Evolutionary conservation across 2,888 invertebrate genomes (phyloP), one percentile per base, ranked within the genome.

Genomic region (Tetropium fuscum): DNA sequence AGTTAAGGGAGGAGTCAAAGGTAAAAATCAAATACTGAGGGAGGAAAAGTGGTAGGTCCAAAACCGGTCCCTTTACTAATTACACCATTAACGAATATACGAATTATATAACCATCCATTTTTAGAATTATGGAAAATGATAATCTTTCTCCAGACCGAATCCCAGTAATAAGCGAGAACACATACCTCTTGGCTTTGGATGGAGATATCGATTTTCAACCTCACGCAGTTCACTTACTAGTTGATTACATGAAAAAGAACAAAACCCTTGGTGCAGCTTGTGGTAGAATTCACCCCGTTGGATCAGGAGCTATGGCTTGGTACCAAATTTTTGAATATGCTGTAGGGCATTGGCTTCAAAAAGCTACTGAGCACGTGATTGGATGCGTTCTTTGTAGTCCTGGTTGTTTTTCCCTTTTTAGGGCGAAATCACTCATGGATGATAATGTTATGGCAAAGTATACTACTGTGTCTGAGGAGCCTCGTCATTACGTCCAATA

Each of bases 281-380:
- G 95, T 78, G 95, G 95, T 0, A 87, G 95, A 57, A 94, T 95
- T 73, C 95, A 95, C 83, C 95, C 95, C 0, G 87, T 94, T 43
- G 95, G 95, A 22, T 86, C 88, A 30, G 82, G 82, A 6, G 78
- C 77, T 1, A 78, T 81, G 76, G 79, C 77, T n/a, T 82, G 81
- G 81, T 81, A 81, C 53, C 82, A 82, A 81, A 89, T 89, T 78
- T 95, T 95, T 76, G 95, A 95, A 78, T 95, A 95, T 76, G 94
- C 95, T 0, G 90, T 95, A 63, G 94, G 95, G 2, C 95, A 95
- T 84, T 95, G 95, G 95, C 85, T 95, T 70, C 95, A 95, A 81
- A 95, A 95, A 81, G 91, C 95, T 5, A 94, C 95, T 0, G 95
- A 95, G 78, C 94, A 95, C 80, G 90, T 93, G 76, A 91, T 94